Percentiles rank a stretch among this genome's conserved stretches.
phyloP scores from a whole-genome alignment of 2,113 vertebrate species.

The Lasiurus borealis region DNA sequence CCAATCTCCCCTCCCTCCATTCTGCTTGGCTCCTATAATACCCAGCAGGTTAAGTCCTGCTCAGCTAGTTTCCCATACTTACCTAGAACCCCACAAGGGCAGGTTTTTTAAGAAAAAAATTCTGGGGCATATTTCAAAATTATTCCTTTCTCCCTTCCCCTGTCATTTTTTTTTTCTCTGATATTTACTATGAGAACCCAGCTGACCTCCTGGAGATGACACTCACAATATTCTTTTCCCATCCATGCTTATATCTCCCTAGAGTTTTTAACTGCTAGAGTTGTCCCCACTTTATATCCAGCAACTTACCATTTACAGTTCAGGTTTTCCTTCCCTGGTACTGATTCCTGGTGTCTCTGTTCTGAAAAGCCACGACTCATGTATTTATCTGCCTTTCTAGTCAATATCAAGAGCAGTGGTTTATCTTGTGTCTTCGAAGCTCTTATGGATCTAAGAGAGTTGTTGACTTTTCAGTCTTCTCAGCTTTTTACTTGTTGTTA shows the following conservation, averaged over 20 bases:
- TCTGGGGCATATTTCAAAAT: not conserved
- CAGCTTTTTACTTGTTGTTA: not conserved
- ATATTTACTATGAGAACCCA: not conserved
- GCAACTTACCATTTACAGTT: not conserved
- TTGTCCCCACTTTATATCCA: not conserved
- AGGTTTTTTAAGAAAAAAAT: constrained; percentile 25
- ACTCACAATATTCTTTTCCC: not conserved
- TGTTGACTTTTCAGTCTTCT: not conserved
- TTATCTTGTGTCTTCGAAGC: not conserved
- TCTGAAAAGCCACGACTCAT: not conserved
- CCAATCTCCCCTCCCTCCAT: not conserved
- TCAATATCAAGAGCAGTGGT: not conserved
- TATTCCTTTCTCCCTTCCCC: not conserved
- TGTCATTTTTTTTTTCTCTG: not conserved
- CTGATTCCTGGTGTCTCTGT: not conserved
- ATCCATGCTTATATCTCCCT: not conserved
- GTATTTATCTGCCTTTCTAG: not conserved
- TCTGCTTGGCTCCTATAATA: not conserved
- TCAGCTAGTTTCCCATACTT: constrained; percentile 16
- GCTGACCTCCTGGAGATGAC: not conserved
- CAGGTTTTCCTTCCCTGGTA: not conserved
- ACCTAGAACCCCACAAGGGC: not conserved
- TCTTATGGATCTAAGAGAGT: not conserved
- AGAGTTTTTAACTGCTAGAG: not conserved
- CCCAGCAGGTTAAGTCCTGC: not conserved